Base-by-base conservation (phyloP, 2,797 vertebrate species). In the Enteromius treurensis region DNA sequence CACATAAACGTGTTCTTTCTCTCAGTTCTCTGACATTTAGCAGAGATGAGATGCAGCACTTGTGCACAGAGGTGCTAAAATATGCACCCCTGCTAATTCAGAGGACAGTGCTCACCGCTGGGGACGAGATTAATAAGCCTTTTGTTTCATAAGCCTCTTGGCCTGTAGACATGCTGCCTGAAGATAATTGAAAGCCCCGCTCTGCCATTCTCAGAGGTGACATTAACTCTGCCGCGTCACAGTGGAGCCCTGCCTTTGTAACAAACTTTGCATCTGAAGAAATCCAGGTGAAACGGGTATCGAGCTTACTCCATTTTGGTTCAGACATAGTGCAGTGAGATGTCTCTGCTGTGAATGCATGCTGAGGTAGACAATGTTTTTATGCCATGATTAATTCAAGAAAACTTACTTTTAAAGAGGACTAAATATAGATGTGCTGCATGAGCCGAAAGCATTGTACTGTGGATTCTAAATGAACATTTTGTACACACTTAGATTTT, bases 71-170 rank as follows among this genome's bases (percentile, higher is more conserved):
- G 40, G 13, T 80, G 86, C 80, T 77, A 62, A 84, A 80, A 85
- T 79, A 76, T 60, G 67, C 67, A 65, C 77, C 78, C 51, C 47
- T 77, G 71, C 65, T 85, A 77, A 83, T 42, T 77, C 77, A 34
- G 55, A 80, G 32, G 65, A 53, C 53, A 49, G 65, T 17, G 14
- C 55, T 65, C 84, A 2, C 83, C 53, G 9, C 21, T 65, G 80
- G 83, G 83, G 67, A 42, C 29, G 14, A 37, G 29, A 82, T 79
- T 79, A 82, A 84, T 75, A 77, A 69, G 51, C 55, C 73, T 76
- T 82, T 76, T 75, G 73, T 82, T 68, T 82, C 74, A 82, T 82
- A 76, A 82, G 62, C 81, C 81, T 40, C 80, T 55, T 67, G 62
- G 62, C 49, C 71, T n/a, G 62, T 13, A 74, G 70, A 67, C 37